Evolutionary conservation across 2,888 invertebrate species (phyloP).

Genomic region (Pyrocoelia pectoralis): DNA sequence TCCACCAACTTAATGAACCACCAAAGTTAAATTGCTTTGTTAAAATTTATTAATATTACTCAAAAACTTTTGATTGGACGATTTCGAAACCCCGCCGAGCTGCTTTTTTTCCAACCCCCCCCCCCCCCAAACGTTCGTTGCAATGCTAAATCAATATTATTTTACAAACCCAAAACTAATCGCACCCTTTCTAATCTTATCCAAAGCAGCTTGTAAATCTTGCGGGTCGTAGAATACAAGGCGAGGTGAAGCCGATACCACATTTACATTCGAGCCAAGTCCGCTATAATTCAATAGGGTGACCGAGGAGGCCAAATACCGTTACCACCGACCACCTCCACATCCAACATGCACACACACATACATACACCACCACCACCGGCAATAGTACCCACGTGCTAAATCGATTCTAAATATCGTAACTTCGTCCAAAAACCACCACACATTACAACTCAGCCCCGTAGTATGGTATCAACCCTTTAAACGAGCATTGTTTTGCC

Average conservation of each 20-base stretch:
- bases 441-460: conserved; percentile 32
- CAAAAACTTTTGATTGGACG: neutral
- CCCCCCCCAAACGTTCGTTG: no score
- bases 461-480: conserved; percentile 9
- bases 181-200: conserved; percentile 44
- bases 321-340: conserved; percentile 12
- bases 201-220: conserved; percentile 46
- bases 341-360: conserved; percentile 26
- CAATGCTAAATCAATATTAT: no score
- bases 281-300: conserved; percentile 45
- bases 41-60: conserved; percentile 7
- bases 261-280: conserved; percentile 44
- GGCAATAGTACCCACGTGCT: conserved; percentile 42
- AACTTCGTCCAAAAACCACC: conserved; percentile 27
- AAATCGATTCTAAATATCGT: conserved; percentile 44
- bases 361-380: neutral
- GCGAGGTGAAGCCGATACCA: conserved; percentile 36
- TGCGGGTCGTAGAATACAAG: conserved; percentile 32
- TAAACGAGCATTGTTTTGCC: conserved; percentile 47
- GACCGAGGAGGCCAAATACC: conserved; percentile 29
- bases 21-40: conserved; percentile 12
- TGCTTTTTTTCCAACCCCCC: no score
- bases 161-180: conserved; percentile 35
- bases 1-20: conserved; percentile 10
- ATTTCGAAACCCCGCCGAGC: neutral